Conservation (phyloP, 1,140 invertebrate genomes). For the Drosophila chauvacae region DNA sequence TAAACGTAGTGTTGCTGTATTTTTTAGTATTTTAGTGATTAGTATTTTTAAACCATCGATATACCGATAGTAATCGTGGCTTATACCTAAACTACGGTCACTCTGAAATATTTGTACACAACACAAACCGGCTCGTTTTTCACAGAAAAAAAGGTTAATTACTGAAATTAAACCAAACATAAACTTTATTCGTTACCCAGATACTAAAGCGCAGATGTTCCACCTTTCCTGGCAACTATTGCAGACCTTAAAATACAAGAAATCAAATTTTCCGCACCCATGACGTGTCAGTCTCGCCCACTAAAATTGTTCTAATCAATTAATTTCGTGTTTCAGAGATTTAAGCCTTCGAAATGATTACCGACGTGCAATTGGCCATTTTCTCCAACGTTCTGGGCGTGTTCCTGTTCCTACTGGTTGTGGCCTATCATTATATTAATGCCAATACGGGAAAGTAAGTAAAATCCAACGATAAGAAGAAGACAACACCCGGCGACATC, state of each 20-base stretch:
- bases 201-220: too few relatives aligned
- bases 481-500: not conserved
- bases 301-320: constrained; percentile 27
- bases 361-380: constrained; percentile 97
- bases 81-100: not conserved
- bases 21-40: constrained; percentile 4
- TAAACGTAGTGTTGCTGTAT: too few relatives aligned
- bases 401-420: constrained; percentile 96
- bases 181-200: not conserved
- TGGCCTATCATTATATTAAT: constrained; percentile 98
- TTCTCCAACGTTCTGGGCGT: constrained; percentile 98
- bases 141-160: constrained; percentile 32
- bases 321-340: constrained; percentile 10
- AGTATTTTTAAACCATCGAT: not conserved
- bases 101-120: constrained; percentile 23
- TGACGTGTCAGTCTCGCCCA: constrained; percentile 38
- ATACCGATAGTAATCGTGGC: not conserved
- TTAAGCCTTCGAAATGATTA: constrained; percentile 90
- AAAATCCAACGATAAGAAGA: not conserved
- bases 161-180: not conserved
- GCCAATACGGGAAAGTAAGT: constrained; percentile 88
- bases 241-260: not conserved
- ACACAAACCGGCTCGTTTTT: constrained; percentile 41
- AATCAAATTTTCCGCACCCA: constrained; percentile 17
- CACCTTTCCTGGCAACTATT: too few relatives aligned